These are phyloP conservation scores for Eolophus roseicapilla DNA, from an alignment of 2,113 vertebrate species.

Conservation along the genomic window DNA sequence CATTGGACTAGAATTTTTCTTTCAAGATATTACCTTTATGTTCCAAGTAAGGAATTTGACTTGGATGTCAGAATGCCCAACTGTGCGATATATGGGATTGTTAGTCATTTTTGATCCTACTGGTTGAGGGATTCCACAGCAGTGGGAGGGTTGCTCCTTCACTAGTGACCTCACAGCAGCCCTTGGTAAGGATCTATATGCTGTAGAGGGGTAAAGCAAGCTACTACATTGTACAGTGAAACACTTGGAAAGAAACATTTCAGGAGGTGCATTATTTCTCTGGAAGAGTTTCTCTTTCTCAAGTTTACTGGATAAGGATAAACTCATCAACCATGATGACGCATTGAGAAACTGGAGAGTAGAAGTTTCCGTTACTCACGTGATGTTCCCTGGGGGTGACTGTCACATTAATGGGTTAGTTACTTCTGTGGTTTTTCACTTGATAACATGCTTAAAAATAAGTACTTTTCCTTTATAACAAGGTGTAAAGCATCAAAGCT, in stretches of 20 bases:
- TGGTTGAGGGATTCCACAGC: neutral
- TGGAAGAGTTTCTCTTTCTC: neutral
- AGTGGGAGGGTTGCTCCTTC: neutral
- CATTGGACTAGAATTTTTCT: neutral
- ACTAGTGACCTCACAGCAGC: neutral
- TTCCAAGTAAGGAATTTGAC: neutral
- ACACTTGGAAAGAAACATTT: neutral
- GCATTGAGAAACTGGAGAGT: neutral
- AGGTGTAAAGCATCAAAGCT: neutral
- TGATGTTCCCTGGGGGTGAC: neutral
- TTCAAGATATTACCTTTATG: neutral
- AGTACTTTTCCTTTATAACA: neutral
- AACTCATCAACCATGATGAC: neutral
- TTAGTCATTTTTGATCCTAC: neutral
- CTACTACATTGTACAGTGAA: neutral
- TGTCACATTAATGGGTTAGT: neutral
- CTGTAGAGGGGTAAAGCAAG: neutral
- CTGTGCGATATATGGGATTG: neutral
- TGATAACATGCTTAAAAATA: neutral
- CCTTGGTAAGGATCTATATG: neutral
- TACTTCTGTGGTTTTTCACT: slow-evolving; percentile 20
- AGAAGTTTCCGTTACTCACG: neutral
- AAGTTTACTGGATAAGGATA: neutral
- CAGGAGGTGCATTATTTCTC: neutral
- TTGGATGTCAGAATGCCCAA: neutral